Base-by-base conservation (phyloP, 2,888 invertebrate genomes). In the Synanthedon myopaeformis region DNA sequence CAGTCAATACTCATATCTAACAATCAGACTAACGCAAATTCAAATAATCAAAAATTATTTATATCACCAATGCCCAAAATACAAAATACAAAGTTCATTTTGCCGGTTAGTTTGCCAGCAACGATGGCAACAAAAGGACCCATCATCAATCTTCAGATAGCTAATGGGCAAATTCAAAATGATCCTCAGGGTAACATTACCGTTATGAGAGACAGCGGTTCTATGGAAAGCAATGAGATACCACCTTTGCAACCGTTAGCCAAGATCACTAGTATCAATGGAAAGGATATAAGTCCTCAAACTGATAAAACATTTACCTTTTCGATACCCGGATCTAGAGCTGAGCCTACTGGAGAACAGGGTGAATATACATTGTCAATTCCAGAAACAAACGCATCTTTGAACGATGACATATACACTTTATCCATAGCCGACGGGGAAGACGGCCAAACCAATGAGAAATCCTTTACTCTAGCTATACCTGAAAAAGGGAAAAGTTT, bases 71-170 rank as follows among this genome's bases (percentile, higher is more conserved):
- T 88, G 81, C 89, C 90, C 1, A 90, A 90, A 72, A 81, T 89
- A 50, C 88, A 87, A 58, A 87, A 87, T 53, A 88, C 89, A 1
- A 88, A 90, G 57, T 83, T 89, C 55, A 89, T 90, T 54, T 70
- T 89, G 49, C 90, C 90, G 1, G 83, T 85, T 2, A 79, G 79
- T 23, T 64, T 86, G 52, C 87, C 89, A 12, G 87, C 89, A 2
- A 89, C 90, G 1, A 90, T 90, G 82, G 82, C 88, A 10, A 86
- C 87, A 11, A 89, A 90, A 66, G 88, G 89, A 8, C 90, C 90
- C 51, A 89, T 91, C 61, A 90, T 91, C 56, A 92, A 92, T 72
- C 81, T 92, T 56, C 92, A 92, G 81, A 91, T 92, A 66, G 89
- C 90, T 19, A 92, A 91, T 73, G 91, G 90, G 3, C 90, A 90